These are phyloP conservation scores for Ploceus nigricollis DNA, from an alignment of 2,113 vertebrate genomes.

Conservation along the genomic window DNA sequence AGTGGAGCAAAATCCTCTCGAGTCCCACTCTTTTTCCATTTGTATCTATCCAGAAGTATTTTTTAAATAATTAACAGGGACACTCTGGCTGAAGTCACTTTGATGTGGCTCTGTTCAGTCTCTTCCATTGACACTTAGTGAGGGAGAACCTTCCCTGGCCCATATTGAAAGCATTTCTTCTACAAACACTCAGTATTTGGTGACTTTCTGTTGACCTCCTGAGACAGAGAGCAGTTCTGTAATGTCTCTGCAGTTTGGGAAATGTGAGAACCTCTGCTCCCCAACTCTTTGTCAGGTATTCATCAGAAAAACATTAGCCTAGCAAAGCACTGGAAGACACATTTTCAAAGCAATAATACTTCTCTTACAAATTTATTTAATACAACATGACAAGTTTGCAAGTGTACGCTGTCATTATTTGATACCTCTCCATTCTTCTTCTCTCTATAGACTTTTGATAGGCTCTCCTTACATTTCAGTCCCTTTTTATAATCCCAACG, in stretches of 20 bases:
- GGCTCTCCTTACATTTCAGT: slow-evolving; percentile 32
- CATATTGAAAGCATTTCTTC: not conserved
- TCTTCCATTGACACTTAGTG: not conserved
- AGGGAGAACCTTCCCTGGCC: not conserved
- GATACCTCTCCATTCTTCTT: slow-evolving; percentile 25
- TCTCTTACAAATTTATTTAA: not conserved
- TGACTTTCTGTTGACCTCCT: not conserved
- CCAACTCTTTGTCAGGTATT: not conserved
- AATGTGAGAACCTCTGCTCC: not conserved
- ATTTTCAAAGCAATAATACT: not conserved
- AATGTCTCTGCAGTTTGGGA: not conserved
- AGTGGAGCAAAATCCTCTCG: not conserved
- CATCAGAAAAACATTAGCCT: not conserved
- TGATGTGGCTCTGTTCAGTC: not conserved
- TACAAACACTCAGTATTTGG: not conserved
- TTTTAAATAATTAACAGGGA: not conserved
- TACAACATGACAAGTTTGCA: not conserved
- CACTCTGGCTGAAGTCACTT: not conserved
- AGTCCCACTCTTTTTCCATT: not conserved
- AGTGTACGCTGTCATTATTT: not conserved
- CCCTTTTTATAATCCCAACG: not conserved
- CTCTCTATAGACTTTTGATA: not conserved
- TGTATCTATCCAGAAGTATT: not conserved
- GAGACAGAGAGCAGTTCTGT: not conserved
- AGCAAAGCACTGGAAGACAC: not conserved